Percentiles rank a stretch among this genome's conserved stretches.
phyloP scores from a whole-genome alignment of 1,140 invertebrate species.

The Camponotus pennsylvanicus region DNA sequence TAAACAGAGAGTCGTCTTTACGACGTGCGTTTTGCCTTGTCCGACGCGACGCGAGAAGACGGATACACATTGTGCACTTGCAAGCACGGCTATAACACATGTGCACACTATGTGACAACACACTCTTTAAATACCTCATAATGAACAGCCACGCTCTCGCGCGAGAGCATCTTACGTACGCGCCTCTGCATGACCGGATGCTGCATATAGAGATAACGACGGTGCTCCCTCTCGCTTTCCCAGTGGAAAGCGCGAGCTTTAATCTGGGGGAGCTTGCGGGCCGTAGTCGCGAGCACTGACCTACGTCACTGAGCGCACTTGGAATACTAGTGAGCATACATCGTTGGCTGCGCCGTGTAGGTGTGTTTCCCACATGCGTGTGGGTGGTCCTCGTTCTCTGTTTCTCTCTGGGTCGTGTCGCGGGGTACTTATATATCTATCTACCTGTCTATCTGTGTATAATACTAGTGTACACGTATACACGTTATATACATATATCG shows the following conservation, averaged over 20 bases:
- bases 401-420: not conserved
- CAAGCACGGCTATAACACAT: conserved; percentile 39
- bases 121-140: conserved; percentile 61
- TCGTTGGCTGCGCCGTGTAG: conserved; percentile 20
- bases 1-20: not conserved
- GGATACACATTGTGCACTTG: conserved; percentile 40
- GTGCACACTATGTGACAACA: conserved; percentile 33
- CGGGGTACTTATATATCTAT: not conserved
- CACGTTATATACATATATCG: not conserved
- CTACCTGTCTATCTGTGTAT: not conserved
- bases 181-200: conserved; percentile 49
- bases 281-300: conserved; percentile 77
- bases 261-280: conserved; percentile 51
- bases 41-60: not conserved
- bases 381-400: conserved; percentile 54
- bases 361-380: conserved; percentile 16
- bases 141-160: conserved; percentile 31
- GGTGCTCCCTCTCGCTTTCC: not conserved
- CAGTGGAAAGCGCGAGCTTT: conserved; percentile 31
- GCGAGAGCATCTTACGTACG: conserved; percentile 59
- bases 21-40: not conserved
- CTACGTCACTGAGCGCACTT: conserved; percentile 78
- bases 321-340: conserved; percentile 65
- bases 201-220: conserved; percentile 13
- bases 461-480: conserved; percentile 29